Evolutionary conservation across 1,140 invertebrate species (phyloP), one percentile per base, ranked within the genome.

Genomic region (Marisa cornuarietis): DNA sequence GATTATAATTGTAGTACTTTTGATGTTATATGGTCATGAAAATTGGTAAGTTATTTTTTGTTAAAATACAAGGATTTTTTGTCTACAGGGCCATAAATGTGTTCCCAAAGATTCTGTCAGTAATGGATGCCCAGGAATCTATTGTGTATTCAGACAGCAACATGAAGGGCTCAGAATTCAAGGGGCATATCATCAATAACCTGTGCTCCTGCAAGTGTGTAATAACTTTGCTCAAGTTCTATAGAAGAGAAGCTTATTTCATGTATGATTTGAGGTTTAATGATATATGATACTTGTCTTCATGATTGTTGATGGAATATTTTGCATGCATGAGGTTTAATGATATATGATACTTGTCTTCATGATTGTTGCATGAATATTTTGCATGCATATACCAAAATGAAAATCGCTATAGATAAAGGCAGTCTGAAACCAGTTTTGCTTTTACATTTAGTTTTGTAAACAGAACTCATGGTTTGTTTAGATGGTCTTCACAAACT

Each of bases 161-260:
- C 71, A 83, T 88, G 83, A 87, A 85, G 51, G 90, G 90, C 52
- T 75, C 83, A 54, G 87, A 90, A 63, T 88, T 87, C 72, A 90
- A 90, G 82, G 84, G 85, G 49, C 89, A 89, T 76, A 79, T 90
- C 10, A 83, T 90, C 26, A 90, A 90, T 81, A 89, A 79, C 63
- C 75, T 90, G 10, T 90, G 90, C 74, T 88, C 88, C 4, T 81
- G 86, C 83, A 89, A 84, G 90, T 90, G 83, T 54, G 71, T 52
- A 16, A 20, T 20, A 22, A 22, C 9, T 18, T 22, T 42, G 31
- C 6, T 42, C 31, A 0, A 42, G 31, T 42, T 42, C 31, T 58
- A 6, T 58, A 58, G 16, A 58, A 58, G 6, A 6, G 31, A 42
- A 63, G 62, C 7, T 63, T 63, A 6, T 68, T n/a, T 68, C 22